Conservation (phyloP, 2,888 invertebrate genomes). For the Ctena decussata region DNA sequence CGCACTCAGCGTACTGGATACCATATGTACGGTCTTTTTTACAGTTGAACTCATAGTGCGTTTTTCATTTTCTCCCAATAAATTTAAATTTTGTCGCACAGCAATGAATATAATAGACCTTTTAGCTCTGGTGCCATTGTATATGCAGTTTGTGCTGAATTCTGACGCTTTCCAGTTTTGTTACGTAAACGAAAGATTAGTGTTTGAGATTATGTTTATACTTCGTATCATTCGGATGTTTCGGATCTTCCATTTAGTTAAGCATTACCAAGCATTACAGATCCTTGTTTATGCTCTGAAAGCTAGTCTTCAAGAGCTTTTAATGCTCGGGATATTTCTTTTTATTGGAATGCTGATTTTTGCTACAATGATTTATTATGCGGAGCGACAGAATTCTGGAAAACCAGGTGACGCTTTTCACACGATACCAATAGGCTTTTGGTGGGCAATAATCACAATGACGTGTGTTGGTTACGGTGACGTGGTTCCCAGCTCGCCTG, state of each 20-base stretch:
- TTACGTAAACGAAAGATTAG: conserved; percentile 78
- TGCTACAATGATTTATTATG: conserved; percentile 86
- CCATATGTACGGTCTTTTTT: conserved; percentile 83
- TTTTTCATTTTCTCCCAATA: conserved; percentile 80
- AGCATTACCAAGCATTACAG: conserved; percentile 87
- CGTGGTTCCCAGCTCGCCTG: conserved; percentile 77
- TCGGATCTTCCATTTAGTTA: conserved; percentile 88
- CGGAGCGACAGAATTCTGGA: conserved; percentile 81
- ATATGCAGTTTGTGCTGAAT: conserved; percentile 75
- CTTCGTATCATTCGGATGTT: conserved; percentile 87
- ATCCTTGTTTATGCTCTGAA: conserved; percentile 87
- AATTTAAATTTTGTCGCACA: conserved; percentile 75
- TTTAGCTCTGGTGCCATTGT: conserved; percentile 69
- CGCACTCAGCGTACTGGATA: conserved; percentile 78
- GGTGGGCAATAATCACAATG: conserved; percentile 87
- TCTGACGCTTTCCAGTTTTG: conserved; percentile 75
- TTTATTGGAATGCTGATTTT: conserved; percentile 85
- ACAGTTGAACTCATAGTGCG: conserved; percentile 81
- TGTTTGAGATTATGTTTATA: conserved; percentile 86
- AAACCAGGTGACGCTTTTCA: conserved; percentile 77
- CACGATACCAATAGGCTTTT: conserved; percentile 86
- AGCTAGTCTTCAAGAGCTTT: conserved; percentile 85
- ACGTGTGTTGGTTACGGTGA: conserved; percentile 85
- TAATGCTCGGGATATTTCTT: conserved; percentile 85
- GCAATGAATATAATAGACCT: conserved; percentile 84